These are phyloP conservation scores for Lochmaea capreae DNA, from an alignment of 2,888 invertebrate genomes.

Conservation along the genomic window DNA sequence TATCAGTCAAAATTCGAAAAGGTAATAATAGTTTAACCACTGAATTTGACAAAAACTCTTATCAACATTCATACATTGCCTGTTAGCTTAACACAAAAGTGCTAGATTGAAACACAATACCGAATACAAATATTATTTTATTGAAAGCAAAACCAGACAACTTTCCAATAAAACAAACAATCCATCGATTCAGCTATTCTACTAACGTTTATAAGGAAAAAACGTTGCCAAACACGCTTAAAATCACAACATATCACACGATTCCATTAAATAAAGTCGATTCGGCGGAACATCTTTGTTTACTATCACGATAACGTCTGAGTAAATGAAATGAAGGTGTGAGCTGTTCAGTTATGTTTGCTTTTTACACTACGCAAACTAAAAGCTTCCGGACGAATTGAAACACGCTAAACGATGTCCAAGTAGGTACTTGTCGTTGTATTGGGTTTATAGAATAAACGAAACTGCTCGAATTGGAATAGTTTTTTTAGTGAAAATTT, in stretches of 20 bases:
- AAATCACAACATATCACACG: conserved; percentile 14
- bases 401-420: conserved; percentile 18
- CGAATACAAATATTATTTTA: background rate
- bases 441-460: background rate
- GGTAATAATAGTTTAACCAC: too few relatives aligned
- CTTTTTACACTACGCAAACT: conserved; percentile 17
- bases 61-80: too few relatives aligned
- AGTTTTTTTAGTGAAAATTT: background rate
- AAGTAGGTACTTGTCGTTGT: background rate
- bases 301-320: conserved; percentile 21
- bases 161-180: background rate
- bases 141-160: background rate
- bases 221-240: conserved; percentile 11
- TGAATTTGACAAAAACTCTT: too few relatives aligned
- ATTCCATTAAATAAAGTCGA: conserved; percentile 25
- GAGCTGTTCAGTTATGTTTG: conserved; percentile 18
- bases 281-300: conserved; percentile 22
- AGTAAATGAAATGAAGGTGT: conserved; percentile 18
- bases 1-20: too few relatives aligned
- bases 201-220: background rate
- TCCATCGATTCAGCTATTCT: background rate
- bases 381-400: conserved; percentile 22
- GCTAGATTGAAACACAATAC: background rate
- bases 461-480: background rate
- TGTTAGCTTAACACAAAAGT: background rate